These are phyloP conservation scores for Lepilemur septentrionalis DNA, from an alignment of 2,797 vertebrate genomes.

Conservation along the genomic window DNA sequence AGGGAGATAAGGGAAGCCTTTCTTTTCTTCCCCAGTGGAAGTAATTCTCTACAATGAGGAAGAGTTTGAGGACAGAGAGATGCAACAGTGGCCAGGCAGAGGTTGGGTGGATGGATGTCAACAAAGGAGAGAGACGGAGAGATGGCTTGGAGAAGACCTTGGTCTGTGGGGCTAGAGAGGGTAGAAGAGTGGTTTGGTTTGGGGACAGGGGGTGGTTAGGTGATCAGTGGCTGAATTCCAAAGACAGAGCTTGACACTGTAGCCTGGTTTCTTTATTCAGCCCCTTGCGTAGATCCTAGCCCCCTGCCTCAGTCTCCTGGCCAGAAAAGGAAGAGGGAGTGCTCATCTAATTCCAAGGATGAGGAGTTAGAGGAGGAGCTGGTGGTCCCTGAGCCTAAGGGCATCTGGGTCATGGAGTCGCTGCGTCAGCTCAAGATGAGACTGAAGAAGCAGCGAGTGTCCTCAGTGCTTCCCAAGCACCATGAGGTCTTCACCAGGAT, in stretches of 20 bases:
- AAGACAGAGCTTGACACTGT: not conserved
- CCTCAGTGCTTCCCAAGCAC: not conserved
- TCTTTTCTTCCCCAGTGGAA: not conserved
- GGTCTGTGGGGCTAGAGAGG: not conserved
- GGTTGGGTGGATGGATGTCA: too few species aligned
- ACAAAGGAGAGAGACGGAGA: too few species aligned
- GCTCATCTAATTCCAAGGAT: not conserved
- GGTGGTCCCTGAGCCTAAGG: rapidly evolving
- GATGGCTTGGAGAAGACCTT: not conserved
- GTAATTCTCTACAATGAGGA: not conserved
- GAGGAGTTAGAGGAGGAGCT: not conserved
- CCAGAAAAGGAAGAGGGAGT: not conserved
- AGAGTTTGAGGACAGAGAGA: not conserved
- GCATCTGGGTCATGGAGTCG: not conserved
- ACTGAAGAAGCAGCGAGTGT: not conserved
- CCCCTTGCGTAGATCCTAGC: not conserved
- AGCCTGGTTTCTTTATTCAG: not conserved
- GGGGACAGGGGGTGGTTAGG: not conserved
- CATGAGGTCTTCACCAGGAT: not conserved
- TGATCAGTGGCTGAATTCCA: not conserved
- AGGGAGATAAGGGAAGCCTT: not conserved
- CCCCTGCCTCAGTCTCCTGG: not conserved
- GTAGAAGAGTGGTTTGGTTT: not conserved
- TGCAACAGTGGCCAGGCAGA: not conserved
- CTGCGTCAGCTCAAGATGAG: slow-evolving; percentile 19